phyloP scores from a whole-genome alignment of 2,113 vertebrate genomes.

The Canis aureus region DNA sequence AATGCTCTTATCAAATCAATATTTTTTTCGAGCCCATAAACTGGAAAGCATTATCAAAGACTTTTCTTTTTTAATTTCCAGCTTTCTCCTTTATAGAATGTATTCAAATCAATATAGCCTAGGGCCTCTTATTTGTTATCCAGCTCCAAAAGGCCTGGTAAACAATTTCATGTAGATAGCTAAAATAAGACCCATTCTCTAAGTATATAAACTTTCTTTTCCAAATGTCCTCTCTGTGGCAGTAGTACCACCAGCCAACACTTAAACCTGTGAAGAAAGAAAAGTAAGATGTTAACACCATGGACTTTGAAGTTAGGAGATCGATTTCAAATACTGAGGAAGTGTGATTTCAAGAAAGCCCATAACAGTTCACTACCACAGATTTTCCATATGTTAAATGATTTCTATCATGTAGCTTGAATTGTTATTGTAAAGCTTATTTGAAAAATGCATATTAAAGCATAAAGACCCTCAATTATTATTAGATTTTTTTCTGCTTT shows the following conservation, averaged over 20 bases:
- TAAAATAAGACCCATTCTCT: neutral
- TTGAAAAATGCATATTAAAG: neutral
- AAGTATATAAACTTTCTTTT: neutral
- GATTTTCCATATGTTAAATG: neutral
- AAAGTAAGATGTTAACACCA: neutral
- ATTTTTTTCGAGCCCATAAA: neutral
- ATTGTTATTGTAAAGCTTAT: neutral
- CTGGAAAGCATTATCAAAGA: neutral
- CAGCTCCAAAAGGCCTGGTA: neutral
- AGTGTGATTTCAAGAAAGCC: neutral
- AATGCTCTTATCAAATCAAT: neutral
- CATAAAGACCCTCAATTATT: neutral
- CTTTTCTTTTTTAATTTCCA: neutral
- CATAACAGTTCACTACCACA: neutral
- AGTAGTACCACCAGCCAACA: neutral
- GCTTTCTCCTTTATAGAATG: neutral
- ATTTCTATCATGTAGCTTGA: neutral
- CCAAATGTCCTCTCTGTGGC: neutral
- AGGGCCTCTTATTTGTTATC: neutral
- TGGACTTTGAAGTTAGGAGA: neutral
- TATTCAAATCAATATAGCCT: neutral
- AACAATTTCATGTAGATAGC: neutral
- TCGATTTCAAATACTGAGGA: neutral
- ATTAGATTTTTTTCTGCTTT: neutral
- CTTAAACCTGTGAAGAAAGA: neutral